Evolutionary conservation across 2,888 invertebrate species (phyloP), one percentile per base, ranked within the genome.

Genomic region (Hirtodrosophila duncani): DNA sequence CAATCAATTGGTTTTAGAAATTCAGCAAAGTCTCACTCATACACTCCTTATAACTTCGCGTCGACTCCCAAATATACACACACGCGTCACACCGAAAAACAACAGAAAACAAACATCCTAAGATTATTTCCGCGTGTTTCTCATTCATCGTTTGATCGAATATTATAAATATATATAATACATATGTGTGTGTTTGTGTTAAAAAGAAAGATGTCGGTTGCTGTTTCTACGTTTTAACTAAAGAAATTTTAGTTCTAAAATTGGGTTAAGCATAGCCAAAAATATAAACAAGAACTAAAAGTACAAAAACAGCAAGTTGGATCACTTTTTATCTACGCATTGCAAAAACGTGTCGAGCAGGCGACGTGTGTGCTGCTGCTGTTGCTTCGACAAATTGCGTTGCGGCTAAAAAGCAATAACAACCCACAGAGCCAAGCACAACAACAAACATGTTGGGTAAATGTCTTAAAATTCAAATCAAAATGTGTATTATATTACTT

Each of bases 371-470:
- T 51, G 51, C 30, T 26, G 24, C 56, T 58, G 57, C 63, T 48
- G 57, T 68, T 71, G 72, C 66, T 77, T 64, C 67, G 70, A 77
- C 62, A 78, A 78, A 72, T 72, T 72, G 72, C 72, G 72, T 72
- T 72, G 70, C 74, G 72, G 74, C 63, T 70, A 78, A 78, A 56
- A 70, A 66, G 63, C 69, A 60, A 59, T 59, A 26, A 61, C 48
- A n/a, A 39, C 8, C 46, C 42, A 39, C 33, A 51, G 34, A 38
- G 30, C 21, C 21, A 44, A 27, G 33, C 37, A 49, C 33, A 48
- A 44, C 34, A 55, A 52, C 49, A 71, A 67, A 71, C 63, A 80
- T 80, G 81, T 75, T 80, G 66, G 80, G 80, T 80, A 80, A 80
- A 80, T 81, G 78, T 52, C 57, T 46, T 33, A 21, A 59, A 52